A percentile compares a stretch with the other conserved stretches of the same genome.
These are phyloP conservation scores for Limnephilus lunatus DNA, from an alignment of 2,888 invertebrate species.

Conservation along the genomic window DNA sequence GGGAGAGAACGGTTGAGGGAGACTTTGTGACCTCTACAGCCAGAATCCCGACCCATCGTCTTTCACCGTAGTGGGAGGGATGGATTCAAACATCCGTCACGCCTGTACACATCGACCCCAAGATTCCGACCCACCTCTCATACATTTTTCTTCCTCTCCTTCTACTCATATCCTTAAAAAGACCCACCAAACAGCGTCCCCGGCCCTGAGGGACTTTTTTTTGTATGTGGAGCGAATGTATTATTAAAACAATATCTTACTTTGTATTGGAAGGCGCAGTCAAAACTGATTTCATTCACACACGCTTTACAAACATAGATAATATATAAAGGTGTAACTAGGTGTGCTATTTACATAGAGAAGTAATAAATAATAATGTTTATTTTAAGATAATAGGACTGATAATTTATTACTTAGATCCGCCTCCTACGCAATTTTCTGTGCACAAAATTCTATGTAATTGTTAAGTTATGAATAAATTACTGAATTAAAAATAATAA, in stretches of 20 bases:
- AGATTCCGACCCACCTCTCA: no score
- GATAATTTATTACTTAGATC: background rate
- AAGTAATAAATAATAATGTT: background rate
- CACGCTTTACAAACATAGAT: background rate
- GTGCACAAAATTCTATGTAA: slow-evolving; percentile 5
- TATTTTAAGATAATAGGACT: slow-evolving; percentile 2
- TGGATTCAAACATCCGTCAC: no score
- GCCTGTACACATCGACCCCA: no score
- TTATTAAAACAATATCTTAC: background rate
- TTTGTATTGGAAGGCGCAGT: background rate
- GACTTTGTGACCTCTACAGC: no score
- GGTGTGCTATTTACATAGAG: background rate
- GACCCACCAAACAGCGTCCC: no score
- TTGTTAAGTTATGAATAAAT: background rate
- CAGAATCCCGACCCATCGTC: no score
- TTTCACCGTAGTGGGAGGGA: no score
- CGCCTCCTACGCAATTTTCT: slow-evolving; percentile 20
- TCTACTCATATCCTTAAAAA: no score
- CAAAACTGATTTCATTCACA: background rate
- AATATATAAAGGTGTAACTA: background rate
- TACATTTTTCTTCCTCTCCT: no score
- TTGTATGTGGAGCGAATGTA: background rate
- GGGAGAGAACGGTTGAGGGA: no score
- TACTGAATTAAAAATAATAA: background rate
- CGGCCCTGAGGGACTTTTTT: no score